A percentile compares a stretch with the other conserved stretches of the same genome.
Evolutionary conservation across 1,140 invertebrate genomes (phyloP).

Genomic region (Palaemon carinicauda): DNA sequence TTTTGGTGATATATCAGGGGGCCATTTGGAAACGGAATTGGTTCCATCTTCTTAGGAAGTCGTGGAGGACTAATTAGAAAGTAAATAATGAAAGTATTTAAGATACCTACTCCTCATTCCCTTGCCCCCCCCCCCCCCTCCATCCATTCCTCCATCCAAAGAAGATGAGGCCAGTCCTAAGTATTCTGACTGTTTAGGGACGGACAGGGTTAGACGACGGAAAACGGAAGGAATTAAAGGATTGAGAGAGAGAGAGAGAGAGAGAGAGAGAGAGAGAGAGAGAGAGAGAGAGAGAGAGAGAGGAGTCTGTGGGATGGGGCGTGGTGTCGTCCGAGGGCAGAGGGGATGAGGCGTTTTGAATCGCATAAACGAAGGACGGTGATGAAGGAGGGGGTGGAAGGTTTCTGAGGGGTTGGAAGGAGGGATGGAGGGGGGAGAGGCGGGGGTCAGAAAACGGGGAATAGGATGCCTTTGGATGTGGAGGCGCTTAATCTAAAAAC

Average conservation of each 20-base stretch:
- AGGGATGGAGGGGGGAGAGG: not conserved
- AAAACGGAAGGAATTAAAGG: not conserved
- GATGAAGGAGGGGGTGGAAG: too few species aligned
- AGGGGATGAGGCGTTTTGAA: not conserved
- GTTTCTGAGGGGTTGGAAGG: not conserved
- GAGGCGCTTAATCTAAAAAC: conserved; percentile 41
- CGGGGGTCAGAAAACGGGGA: not conserved
- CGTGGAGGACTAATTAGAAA: too few species aligned
- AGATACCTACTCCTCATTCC: not conserved
- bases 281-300: not conserved
- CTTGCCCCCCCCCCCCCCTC: not conserved
- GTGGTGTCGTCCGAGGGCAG: not conserved
- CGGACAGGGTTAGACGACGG: not conserved
- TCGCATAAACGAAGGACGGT: not conserved
- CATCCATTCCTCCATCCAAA: not conserved
- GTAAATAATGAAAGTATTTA: not conserved
- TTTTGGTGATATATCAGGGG: too few species aligned
- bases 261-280: not conserved
- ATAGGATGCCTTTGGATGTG: not conserved
- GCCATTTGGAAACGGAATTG: too few species aligned
- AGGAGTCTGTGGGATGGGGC: not conserved
- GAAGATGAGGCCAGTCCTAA: not conserved
- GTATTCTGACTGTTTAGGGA: not conserved
- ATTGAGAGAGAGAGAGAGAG: not conserved
- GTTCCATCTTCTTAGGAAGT: too few species aligned